Evolutionary conservation across 2,888 invertebrate genomes (phyloP), one percentile per base, ranked within the genome.

Genomic region (Erebia ligea): DNA sequence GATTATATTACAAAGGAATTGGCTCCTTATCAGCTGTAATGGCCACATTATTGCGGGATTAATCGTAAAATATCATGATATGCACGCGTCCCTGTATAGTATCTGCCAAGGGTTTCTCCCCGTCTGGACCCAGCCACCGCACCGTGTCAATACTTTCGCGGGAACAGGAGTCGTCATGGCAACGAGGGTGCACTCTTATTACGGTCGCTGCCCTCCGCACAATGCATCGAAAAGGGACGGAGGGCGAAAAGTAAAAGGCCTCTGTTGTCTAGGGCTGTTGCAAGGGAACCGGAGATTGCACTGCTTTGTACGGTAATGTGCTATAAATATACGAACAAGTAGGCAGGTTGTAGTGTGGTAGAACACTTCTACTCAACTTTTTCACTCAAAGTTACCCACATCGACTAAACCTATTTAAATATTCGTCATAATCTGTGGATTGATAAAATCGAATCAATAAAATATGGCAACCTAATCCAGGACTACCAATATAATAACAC

Each of bases 111-210:
- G 83, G 80, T 70, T 76, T 77, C 72, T 75, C 76, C 80, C 79
- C 78, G 86, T 87, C 88, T 87, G 85, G 83, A 80, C 82, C 82
- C 80, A 80, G 78, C 87, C 15, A 17, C 84, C 88, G 68, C 15
- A 17, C 84, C 88, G 68, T 89, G 89, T 91, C 90, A 89, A 91
- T 89, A 84, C 85, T 85, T 88, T 87, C 84, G 84, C 86, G 84
- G 84, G 85, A 84, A 86, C 85, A 85, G 87, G 89, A 85, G 91
- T 93, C 86, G 89, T 85, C 90, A 92, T 92, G 85, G 84, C 80
- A 77, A 93, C 92, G 82, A 83, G 88, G 88, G 88, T 87, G 86
- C 82, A 82, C 83, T 87, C 86, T 83, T 81, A 78, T 82, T 81
- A 81, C 87, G 88, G 87, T 87, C 86, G 86, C 81, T 84, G 87